Base-by-base conservation (phyloP, 1,140 invertebrate species). In the Lutraria rhynchaena region DNA sequence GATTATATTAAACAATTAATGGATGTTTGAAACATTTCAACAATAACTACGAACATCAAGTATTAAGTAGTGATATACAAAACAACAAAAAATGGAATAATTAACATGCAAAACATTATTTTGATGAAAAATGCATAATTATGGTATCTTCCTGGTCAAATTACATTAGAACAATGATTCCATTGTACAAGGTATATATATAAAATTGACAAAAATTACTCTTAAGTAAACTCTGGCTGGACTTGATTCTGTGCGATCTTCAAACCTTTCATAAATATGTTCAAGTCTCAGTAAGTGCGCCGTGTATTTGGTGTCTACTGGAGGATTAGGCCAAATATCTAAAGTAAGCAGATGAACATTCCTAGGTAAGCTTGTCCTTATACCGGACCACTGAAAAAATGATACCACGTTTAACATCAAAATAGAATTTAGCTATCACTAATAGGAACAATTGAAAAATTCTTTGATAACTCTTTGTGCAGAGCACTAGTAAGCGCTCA, bases 201-300 rank as follows among this genome's bases (percentile, higher is more conserved):
- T n/a, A n/a, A n/a, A n/a, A n/a, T n/a, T n/a, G n/a, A n/a, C n/a
- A 5, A 46, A n/a, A 22, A 4, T 37, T 63, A 76, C 73, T 58
- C 58, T 22, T 17, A 76, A 27, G 29, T 76, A 15, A 9, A 76
- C 73, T 24, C 27, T 67, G 19, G 19, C 46, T 37, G 75, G 75
- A 27, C 61, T 58, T 17, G 75, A 77, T 31, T 65, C 24, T 1
- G 0, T 41, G 0, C 5, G 19, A 35, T 67, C 44, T 44, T 77
- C 75, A 17, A 37, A 55, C 33, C 41, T 67, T 55, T 77, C 75
- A 51, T 31, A 77, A 2, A 51, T 24, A 41, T 77, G 60, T 33
- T 77, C 75, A 27, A 77, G 61, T 67, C 75, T 37, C 5, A 77
- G 27, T 5, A 77, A 33, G 19, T 67, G n/a, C 33, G 75, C 31